Percentiles rank a stretch among this genome's conserved stretches.
phyloP scores from a whole-genome alignment of 2,888 invertebrate species.

The Acleris cristana region DNA sequence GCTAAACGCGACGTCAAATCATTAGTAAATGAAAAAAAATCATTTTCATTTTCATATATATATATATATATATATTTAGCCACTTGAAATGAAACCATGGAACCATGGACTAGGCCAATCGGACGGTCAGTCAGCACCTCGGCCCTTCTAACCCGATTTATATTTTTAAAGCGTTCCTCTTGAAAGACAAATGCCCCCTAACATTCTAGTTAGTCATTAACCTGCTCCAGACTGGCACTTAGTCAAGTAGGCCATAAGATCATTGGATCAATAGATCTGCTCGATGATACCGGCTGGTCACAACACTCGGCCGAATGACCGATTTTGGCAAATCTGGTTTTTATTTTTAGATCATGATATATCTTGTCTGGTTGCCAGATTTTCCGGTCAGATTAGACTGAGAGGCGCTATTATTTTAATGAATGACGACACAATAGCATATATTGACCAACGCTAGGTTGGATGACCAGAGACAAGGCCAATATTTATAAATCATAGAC shows the following conservation, averaged over 20 bases:
- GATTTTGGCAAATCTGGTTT: constrained; percentile 33
- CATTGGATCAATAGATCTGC: neutral
- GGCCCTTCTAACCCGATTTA: neutral
- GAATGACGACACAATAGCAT: constrained; percentile 5
- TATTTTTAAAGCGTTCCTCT: neutral
- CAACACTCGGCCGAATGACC: constrained; percentile 15
- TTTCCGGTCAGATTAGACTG: constrained; percentile 28
- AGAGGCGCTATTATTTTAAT: constrained; percentile 18
- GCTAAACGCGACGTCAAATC: too few species aligned
- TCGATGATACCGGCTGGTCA: neutral
- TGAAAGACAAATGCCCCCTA: neutral
- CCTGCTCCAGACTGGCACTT: constrained; percentile 2
- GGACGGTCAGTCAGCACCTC: neutral
- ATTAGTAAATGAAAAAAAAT: too few species aligned
- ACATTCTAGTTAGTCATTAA: neutral
- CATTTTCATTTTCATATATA: too few species aligned
- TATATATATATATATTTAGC: too few species aligned
- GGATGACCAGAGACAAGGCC: neutral
- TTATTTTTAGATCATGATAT: constrained; percentile 25
- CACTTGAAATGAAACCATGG: too few species aligned
- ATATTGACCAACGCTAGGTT: constrained; percentile 4
- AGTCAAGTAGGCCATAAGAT: constrained; percentile 3
- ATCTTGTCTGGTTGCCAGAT: constrained; percentile 7
- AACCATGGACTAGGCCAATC: too few species aligned
- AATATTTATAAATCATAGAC: too few species aligned